A percentile compares a stretch with the other conserved stretches of the same genome.
phyloP scores from a whole-genome alignment of 1,140 invertebrate genomes.

The Caenorhabditis tropicalis region DNA sequence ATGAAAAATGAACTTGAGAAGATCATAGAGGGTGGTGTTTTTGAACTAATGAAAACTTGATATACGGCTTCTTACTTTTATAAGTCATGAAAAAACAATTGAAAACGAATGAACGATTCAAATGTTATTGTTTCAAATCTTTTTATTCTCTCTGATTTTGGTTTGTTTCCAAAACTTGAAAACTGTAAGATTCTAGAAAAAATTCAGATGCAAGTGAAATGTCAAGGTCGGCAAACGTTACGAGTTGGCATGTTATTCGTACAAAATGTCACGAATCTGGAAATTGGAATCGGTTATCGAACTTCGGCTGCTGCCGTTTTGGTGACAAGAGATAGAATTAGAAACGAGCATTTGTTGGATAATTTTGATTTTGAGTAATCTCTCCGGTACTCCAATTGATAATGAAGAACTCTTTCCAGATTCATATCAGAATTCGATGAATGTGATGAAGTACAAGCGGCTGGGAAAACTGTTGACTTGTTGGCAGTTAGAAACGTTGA shows the following conservation, averaged over 20 bases:
- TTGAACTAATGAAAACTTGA: background rate
- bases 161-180: background rate
- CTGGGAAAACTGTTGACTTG: background rate
- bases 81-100: background rate
- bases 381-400: background rate
- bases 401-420: background rate
- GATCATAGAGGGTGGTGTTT: background rate
- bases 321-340: background rate
- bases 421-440: background rate
- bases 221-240: background rate
- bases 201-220: background rate
- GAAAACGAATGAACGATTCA: slow-evolving; percentile 53
- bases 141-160: background rate
- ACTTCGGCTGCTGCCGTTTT: background rate
- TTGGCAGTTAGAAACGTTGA: background rate
- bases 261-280: background rate
- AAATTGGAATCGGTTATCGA: background rate
- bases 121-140: background rate
- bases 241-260: background rate
- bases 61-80: background rate
- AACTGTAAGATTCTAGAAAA: too few species aligned
- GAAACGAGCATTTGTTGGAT: background rate
- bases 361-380: background rate
- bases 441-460: background rate
- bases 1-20: background rate